phyloP scores from a whole-genome alignment of 2,113 vertebrate genomes.

The Falco punctatus region DNA sequence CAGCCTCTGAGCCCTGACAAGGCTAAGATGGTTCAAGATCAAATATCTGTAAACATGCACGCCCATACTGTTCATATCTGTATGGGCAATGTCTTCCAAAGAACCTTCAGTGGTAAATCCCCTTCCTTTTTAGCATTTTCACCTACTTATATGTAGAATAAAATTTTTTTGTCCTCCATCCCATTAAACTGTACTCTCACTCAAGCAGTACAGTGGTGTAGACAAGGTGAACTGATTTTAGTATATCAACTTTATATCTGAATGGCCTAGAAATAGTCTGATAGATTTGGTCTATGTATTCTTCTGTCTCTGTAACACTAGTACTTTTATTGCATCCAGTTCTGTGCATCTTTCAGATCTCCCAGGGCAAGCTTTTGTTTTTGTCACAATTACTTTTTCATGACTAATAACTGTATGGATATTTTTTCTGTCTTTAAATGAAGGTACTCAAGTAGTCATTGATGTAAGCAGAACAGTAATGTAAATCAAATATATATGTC shows the following conservation, averaged over 20 bases:
- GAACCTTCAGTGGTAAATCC: background rate
- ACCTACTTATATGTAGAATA: background rate
- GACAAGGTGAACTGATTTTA: background rate
- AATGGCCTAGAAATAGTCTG: background rate
- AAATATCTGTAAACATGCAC: background rate
- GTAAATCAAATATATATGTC: background rate
- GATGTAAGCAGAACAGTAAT: background rate
- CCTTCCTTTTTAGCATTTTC: background rate
- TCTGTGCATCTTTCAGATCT: background rate
- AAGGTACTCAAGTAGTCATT: background rate
- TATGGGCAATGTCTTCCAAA: background rate
- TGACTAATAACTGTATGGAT: background rate
- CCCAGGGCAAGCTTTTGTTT: background rate
- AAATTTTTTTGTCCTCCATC: background rate
- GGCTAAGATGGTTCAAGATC: background rate
- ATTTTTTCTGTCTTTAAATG: background rate
- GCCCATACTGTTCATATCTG: accelerated
- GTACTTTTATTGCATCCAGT: background rate
- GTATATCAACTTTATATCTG: background rate
- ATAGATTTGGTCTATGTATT: background rate
- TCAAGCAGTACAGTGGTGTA: background rate
- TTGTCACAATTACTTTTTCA: background rate
- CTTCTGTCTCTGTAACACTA: background rate
- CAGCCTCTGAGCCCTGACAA: background rate
- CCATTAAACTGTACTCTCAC: background rate